These are phyloP conservation scores for Channa argus DNA, from an alignment of 2,113 vertebrate species.

Conservation along the genomic window DNA sequence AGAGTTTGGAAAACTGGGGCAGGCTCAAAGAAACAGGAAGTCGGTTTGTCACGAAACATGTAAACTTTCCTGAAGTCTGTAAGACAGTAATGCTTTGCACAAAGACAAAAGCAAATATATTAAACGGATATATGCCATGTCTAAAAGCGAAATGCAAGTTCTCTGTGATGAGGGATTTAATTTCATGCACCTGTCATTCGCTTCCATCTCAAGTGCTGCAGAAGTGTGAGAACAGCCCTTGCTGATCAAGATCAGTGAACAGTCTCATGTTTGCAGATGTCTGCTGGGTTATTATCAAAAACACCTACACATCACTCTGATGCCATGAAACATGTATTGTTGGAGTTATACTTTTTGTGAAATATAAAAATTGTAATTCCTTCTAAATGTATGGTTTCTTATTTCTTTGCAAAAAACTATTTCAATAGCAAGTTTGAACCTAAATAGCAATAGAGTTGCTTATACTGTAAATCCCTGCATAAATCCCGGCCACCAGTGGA, in stretches of 20 bases:
- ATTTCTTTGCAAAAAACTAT: too few relatives aligned
- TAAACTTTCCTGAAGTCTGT: slow-evolving; percentile 33
- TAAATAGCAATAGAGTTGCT: too few relatives aligned
- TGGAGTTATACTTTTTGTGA: slow-evolving; percentile 25
- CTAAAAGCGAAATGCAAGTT: slow-evolving; percentile 26
- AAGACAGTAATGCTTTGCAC: background rate
- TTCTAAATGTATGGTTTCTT: too few relatives aligned
- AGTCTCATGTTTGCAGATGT: slow-evolving; percentile 79
- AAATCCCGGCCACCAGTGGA: too few relatives aligned
- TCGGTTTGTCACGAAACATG: slow-evolving; percentile 13
- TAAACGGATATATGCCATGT: slow-evolving; percentile 30
- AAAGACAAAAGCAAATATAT: background rate
- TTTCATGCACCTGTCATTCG: slow-evolving; percentile 70
- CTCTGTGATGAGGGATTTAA: slow-evolving; percentile 57
- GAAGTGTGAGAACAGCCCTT: slow-evolving; percentile 72
- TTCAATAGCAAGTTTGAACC: too few relatives aligned
- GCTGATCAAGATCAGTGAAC: slow-evolving; percentile 81
- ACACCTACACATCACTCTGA: slow-evolving; percentile 33
- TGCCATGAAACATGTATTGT: slow-evolving; percentile 41
- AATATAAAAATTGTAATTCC: background rate
- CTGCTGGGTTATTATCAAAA: slow-evolving; percentile 47
- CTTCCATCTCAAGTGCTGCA: slow-evolving; percentile 48
- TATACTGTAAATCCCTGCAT: too few relatives aligned
- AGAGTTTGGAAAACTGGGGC: slow-evolving; percentile 57
- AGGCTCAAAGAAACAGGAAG: slow-evolving; percentile 44